Conservation (phyloP, 2,888 invertebrate genomes). For the Macrophya annulata region DNA sequence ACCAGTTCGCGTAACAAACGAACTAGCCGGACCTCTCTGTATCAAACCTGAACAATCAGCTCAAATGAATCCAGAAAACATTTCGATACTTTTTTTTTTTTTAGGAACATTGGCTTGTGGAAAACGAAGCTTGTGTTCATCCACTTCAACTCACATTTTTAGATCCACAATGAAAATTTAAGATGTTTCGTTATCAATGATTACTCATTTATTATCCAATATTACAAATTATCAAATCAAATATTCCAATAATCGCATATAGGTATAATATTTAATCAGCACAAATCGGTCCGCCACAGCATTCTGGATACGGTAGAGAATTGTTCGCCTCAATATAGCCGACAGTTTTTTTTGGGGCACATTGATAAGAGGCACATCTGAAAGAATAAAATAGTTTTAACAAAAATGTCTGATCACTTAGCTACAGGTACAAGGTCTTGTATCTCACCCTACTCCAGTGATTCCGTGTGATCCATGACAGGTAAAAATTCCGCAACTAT, state of each 20-base stretch:
- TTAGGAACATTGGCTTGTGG: not conserved
- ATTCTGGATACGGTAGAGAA: slow-evolving; percentile 60
- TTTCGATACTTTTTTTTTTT: not conserved
- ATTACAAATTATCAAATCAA: not conserved
- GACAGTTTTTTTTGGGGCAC: slow-evolving; percentile 55
- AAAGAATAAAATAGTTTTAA: not conserved
- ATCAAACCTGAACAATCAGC: slow-evolving; percentile 40
- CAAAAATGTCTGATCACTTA: not conserved
- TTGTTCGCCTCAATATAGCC: slow-evolving; percentile 56
- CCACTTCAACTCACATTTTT: not conserved
- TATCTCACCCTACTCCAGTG: not conserved
- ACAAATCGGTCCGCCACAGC: slow-evolving; percentile 60
- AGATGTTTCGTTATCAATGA: no score
- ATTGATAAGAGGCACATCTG: slow-evolving; percentile 58
- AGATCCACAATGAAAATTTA: not conserved
- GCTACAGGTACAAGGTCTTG: not conserved
- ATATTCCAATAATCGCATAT: not conserved
- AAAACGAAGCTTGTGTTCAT: not conserved
- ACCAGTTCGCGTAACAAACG: slow-evolving; percentile 22
- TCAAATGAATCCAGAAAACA: not conserved
- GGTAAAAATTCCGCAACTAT: slow-evolving; percentile 19
- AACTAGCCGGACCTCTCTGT: not conserved
- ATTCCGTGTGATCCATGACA: not conserved
- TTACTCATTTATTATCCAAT: not conserved
- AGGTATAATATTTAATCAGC: not conserved